Conservation (phyloP, 2,888 invertebrate species). For the Drosophila tanythrix region DNA sequence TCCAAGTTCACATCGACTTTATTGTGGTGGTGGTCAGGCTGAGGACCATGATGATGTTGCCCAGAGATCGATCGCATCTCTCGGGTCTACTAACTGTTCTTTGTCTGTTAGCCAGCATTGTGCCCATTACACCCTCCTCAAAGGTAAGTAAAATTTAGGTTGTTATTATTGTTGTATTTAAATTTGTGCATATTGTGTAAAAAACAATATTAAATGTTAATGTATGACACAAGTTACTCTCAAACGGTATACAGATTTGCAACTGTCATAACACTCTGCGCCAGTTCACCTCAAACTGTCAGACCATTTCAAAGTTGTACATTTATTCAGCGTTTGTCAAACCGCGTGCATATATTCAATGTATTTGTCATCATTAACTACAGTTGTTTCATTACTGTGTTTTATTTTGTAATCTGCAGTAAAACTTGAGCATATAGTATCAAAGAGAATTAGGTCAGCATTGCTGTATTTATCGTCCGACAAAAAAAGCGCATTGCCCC, state of each 20-base stretch:
- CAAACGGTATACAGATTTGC: slow-evolving; percentile 11
- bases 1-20: slow-evolving; percentile 16
- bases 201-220: background rate
- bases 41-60: slow-evolving; percentile 82
- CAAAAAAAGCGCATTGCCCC: slow-evolving; percentile 32
- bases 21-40: slow-evolving; percentile 42
- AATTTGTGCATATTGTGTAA: background rate
- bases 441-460: slow-evolving; percentile 63
- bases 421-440: slow-evolving; percentile 18
- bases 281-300: slow-evolving; percentile 31
- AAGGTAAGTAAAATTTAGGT: slow-evolving; percentile 77
- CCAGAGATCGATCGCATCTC: slow-evolving; percentile 84
- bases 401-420: slow-evolving; percentile 28
- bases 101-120: slow-evolving; percentile 74
- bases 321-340: background rate
- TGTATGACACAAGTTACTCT: background rate
- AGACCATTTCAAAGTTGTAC: background rate
- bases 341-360: slow-evolving; percentile 1
- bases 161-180: background rate
- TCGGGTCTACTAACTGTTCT: slow-evolving; percentile 82
- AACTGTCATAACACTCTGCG: background rate
- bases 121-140: slow-evolving; percentile 68
- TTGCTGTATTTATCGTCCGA: slow-evolving; percentile 54
- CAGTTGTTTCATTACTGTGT: slow-evolving; percentile 32
- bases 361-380: background rate